A percentile compares a stretch with the other conserved stretches of the same genome.
These are phyloP conservation scores for Hypomecis punctinalis DNA, from an alignment of 2,888 invertebrate genomes.

Conservation along the genomic window DNA sequence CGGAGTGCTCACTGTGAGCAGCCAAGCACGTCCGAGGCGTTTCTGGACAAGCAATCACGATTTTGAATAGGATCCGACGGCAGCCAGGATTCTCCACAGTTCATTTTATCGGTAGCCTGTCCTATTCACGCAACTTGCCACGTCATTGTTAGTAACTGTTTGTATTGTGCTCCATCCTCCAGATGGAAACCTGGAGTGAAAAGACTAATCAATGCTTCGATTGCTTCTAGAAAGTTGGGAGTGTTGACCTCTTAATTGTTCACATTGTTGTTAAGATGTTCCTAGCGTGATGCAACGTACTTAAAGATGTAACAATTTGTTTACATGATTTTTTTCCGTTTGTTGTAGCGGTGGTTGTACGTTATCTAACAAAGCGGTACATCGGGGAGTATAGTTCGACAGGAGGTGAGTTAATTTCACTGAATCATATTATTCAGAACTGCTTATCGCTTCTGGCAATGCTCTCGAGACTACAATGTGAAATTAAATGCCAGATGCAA, in stretches of 20 bases:
- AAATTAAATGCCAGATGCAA: constrained; percentile 28
- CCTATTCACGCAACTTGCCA: constrained; percentile 68
- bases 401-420: constrained; percentile 86
- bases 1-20: constrained; percentile 44
- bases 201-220: constrained; percentile 72
- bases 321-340: constrained; percentile 54
- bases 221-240: constrained; percentile 75
- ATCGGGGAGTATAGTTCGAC: constrained; percentile 93
- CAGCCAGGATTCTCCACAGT: constrained; percentile 76
- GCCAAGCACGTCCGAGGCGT: constrained; percentile 45
- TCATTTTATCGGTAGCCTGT: constrained; percentile 74
- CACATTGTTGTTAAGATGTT: constrained; percentile 52
- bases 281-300: constrained; percentile 45
- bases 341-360: constrained; percentile 91
- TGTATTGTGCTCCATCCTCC: constrained; percentile 65
- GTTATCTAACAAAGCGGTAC: constrained; percentile 91
- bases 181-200: constrained; percentile 76
- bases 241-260: constrained; percentile 71
- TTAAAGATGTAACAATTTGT: constrained; percentile 43
- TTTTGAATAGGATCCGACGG: constrained; percentile 71
- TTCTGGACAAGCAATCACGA: constrained; percentile 67
- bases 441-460: constrained; percentile 32
- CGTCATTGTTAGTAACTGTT: constrained; percentile 81
- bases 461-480: constrained; percentile 23
- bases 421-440: constrained; percentile 26